These are phyloP conservation scores for Poecilia latipinna DNA, from an alignment of 2,113 vertebrate species.

Conservation along the genomic window DNA sequence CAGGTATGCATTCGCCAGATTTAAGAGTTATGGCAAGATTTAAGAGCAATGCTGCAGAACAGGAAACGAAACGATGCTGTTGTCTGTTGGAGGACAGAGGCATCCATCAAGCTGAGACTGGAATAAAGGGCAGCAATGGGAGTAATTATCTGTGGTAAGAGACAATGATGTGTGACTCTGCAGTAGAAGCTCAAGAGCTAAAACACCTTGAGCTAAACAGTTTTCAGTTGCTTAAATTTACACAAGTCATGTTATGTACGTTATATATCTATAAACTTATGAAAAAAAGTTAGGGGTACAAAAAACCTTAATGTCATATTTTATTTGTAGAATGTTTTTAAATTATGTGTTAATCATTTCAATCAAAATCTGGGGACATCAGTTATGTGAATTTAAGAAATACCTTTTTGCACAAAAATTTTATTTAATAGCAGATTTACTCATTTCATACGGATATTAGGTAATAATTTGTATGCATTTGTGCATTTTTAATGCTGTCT, in stretches of 20 bases:
- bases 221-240: conserved; percentile 19
- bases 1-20: conserved; percentile 22
- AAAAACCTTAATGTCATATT: too few species aligned
- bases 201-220: conserved; percentile 18
- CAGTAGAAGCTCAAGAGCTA: conserved; percentile 10
- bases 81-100: conserved; percentile 26
- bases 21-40: conserved; percentile 29
- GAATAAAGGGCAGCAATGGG: conserved; percentile 51
- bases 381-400: neutral
- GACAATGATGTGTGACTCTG: conserved; percentile 47
- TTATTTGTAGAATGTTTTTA: too few species aligned
- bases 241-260: neutral
- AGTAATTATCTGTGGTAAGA: conserved; percentile 60
- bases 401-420: neutral
- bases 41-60: conserved; percentile 19
- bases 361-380: neutral
- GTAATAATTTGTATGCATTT: neutral
- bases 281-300: neutral
- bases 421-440: too few species aligned
- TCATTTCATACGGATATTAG: neutral
- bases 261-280: neutral
- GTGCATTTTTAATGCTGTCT: neutral
- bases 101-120: conserved; percentile 53
- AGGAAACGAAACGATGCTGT: conserved; percentile 22
- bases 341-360: neutral